Evolutionary conservation across 2,113 vertebrate species (phyloP).

Genomic region (Scortum barcoo): DNA sequence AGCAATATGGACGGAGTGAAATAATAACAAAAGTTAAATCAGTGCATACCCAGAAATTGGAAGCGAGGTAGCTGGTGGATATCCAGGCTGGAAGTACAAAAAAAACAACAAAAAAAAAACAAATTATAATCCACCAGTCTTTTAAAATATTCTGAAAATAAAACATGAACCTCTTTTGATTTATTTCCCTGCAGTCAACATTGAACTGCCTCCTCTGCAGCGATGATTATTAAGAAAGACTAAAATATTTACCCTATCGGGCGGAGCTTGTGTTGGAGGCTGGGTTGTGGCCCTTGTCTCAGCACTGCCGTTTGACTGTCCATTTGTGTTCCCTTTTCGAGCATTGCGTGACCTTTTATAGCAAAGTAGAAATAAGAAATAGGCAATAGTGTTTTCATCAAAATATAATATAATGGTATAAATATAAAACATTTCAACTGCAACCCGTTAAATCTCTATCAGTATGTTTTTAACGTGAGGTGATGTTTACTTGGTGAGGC

Average conservation of each 20-base stretch:
- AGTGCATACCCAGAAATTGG: slow-evolving; percentile 59
- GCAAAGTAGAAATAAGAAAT: neutral
- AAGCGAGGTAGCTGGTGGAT: slow-evolving; percentile 29
- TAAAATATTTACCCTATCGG: slow-evolving; percentile 46
- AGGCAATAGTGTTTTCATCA: neutral
- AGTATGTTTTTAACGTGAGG: neutral
- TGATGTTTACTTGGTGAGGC: slow-evolving; percentile 55
- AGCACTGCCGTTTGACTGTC: slow-evolving; percentile 16
- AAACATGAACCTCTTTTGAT: neutral
- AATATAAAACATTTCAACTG: neutral
- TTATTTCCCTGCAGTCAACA: neutral
- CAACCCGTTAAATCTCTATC: neutral
- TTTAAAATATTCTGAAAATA: slow-evolving; percentile 1
- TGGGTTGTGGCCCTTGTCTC: slow-evolving; percentile 19
- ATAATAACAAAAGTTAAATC: neutral
- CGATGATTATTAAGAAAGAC: neutral
- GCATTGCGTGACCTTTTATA: slow-evolving; percentile 59
- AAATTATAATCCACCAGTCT: neutral
- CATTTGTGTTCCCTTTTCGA: slow-evolving; percentile 34
- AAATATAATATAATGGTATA: neutral
- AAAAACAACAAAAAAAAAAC: neutral
- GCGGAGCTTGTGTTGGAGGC: slow-evolving; percentile 11
- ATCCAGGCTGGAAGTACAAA: slow-evolving; percentile 52
- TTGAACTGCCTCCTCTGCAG: neutral
- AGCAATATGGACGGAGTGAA: neutral